Evolutionary conservation across 1,140 invertebrate species (phyloP), one percentile per base, ranked within the genome.

Genomic region (Zelostemma sp.): DNA sequence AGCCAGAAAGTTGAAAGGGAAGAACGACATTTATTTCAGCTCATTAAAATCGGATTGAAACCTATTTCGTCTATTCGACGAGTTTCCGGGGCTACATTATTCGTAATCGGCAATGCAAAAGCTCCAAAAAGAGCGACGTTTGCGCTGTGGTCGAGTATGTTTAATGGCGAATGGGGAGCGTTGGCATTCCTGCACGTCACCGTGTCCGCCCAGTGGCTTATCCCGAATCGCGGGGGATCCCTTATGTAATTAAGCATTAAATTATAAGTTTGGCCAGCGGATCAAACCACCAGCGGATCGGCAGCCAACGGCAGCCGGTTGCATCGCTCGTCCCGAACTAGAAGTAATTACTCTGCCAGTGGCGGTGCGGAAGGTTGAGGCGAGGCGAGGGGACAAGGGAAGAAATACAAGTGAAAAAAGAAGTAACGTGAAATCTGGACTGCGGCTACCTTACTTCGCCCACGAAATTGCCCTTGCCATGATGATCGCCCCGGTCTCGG

Each of bases 201-300:
- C 73, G 77, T 81, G 80, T 82, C 82, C 82, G 82, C 84, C 82
- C 84, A 84, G 82, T 85, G 84, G 82, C 80, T 83, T 69, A 56
- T 62, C 69, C 78, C 77, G 78, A 79, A 84, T 83, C 80, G 80
- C 78, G 75, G 77, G 71, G 73, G 79, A 78, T 79, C 75, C 78
- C 80, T 85, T 84, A 82, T 85, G 84, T 84, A 85, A 85, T 85
- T 85, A 85, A 85, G 78, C 82, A 85, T 82, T 85, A 85, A 85
- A 85, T 85, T 85, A 85, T 83, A 85, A 85, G 83, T 83, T 85
- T 80, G 80, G 81, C 77, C 82, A 84, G 21, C 21, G 21, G 21
- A n/a, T 84, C 81, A 81, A 77, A 74, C 70, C 65, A 74, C 68
- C 72, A 70, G 76, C 72, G 69, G 77, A 79, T 76, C 73, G 78